These are phyloP conservation scores for Psilopsiagon aymara DNA, from an alignment of 2,113 vertebrate species.

Conservation along the genomic window DNA sequence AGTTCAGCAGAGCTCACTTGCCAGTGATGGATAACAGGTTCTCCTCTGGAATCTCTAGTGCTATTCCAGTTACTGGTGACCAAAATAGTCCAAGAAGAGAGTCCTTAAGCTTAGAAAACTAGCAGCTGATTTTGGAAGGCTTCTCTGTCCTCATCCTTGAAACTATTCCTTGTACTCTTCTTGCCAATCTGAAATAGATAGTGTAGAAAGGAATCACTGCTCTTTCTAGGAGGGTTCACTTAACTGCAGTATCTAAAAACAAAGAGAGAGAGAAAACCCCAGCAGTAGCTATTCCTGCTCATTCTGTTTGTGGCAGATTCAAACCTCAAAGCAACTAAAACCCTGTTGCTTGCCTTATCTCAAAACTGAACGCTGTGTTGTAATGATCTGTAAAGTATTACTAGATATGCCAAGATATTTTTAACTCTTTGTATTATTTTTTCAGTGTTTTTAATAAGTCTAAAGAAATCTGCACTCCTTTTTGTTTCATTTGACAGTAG, in stretches of 20 bases:
- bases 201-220: neutral
- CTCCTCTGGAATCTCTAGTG: conserved; percentile 10
- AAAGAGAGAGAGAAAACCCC: neutral
- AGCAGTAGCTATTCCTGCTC: neutral
- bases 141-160: neutral
- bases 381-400: neutral
- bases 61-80: neutral
- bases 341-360: neutral
- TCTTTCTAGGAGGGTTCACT: neutral
- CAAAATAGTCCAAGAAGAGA: neutral
- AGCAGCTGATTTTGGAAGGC: neutral
- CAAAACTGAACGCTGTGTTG: neutral
- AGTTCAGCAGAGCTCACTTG: neutral
- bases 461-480: neutral
- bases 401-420: neutral
- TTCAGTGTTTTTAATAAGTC: neutral
- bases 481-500: neutral
- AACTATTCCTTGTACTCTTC: neutral
- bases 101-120: neutral
- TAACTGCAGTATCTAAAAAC: neutral
- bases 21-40: neutral
- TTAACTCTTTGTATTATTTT: neutral
- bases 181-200: neutral
- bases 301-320: neutral
- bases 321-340: neutral